These are phyloP conservation scores for Chymomyza fuscimana DNA, from an alignment of 2,888 invertebrate genomes.

Conservation along the genomic window DNA sequence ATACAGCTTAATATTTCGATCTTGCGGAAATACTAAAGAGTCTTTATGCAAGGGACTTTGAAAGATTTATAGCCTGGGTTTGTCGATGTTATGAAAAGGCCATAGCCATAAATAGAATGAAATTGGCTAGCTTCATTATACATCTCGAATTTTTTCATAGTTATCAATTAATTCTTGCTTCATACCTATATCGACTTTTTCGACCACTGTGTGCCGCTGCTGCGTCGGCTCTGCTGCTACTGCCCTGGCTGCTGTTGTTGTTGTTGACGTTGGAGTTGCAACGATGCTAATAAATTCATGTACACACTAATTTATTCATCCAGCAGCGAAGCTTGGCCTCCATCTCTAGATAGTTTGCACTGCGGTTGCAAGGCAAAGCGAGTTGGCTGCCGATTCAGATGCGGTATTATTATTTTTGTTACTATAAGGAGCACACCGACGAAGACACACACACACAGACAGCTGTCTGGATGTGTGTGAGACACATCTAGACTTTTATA, in stretches of 20 bases:
- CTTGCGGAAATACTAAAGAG: too few relatives aligned
- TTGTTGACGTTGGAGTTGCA: conserved; percentile 5
- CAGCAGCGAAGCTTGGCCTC: conserved; percentile 21
- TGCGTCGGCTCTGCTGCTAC: neutral
- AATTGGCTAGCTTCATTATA: too few relatives aligned
- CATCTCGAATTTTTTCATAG: too few relatives aligned
- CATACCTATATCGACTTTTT: too few relatives aligned
- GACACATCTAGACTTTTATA: neutral
- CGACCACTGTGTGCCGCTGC: neutral
- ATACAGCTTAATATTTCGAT: too few relatives aligned
- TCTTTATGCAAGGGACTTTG: too few relatives aligned
- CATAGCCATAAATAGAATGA: too few relatives aligned
- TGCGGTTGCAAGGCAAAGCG: neutral
- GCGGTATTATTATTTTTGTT: conserved; percentile 10
- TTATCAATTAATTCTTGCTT: too few relatives aligned
- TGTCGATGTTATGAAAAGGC: too few relatives aligned
- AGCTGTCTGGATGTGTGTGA: neutral
- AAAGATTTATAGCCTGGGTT: too few relatives aligned
- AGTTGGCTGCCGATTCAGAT: neutral
- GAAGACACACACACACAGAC: neutral
- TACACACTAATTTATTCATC: conserved; percentile 57
- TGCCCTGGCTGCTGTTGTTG: conserved; percentile 4
- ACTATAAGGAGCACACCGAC: conserved; percentile 2
- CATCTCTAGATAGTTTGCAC: neutral
- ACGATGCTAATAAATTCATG: conserved; percentile 34